Evolutionary conservation across 2,797 vertebrate genomes (phyloP).

Genomic region (Acanthurus leucopareius): DNA sequence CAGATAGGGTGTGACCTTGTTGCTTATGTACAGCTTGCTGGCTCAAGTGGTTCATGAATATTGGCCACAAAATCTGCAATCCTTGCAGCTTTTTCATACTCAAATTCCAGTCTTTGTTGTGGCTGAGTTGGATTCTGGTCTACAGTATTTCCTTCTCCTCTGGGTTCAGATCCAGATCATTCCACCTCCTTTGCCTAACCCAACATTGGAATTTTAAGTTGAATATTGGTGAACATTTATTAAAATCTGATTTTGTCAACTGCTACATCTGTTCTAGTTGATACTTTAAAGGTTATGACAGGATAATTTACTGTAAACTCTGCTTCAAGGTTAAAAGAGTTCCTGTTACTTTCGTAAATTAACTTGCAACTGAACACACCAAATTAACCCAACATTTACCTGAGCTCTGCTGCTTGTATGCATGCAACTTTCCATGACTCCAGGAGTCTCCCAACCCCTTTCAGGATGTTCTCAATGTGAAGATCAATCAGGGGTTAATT

Average conservation of each 20-base stretch:
- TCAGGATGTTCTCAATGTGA: slow-evolving; percentile 75
- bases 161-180: slow-evolving; percentile 1
- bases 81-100: slow-evolving; percentile 2
- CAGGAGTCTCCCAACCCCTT: slow-evolving; percentile 48
- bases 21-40: neutral
- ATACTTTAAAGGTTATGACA: neutral
- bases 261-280: no score
- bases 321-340: neutral
- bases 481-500: slow-evolving; percentile 76
- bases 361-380: neutral
- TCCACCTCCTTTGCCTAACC: neutral
- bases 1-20: slow-evolving; percentile 31
- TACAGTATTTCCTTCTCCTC: slow-evolving; percentile 22
- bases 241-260: no score
- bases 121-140: slow-evolving; percentile 14
- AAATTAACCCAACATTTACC: slow-evolving; percentile 22
- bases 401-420: slow-evolving; percentile 47
- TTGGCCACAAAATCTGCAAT: slow-evolving; percentile 1
- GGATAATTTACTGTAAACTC: neutral
- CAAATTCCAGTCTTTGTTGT: slow-evolving; percentile 39
- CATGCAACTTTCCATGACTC: slow-evolving; percentile 45
- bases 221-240: no score
- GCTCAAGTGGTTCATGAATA: slow-evolving; percentile 13
- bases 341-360: neutral
- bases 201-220: neutral